Evolutionary conservation across 2,113 vertebrate genomes (phyloP).

Genomic region (Aplodontia rufa): DNA sequence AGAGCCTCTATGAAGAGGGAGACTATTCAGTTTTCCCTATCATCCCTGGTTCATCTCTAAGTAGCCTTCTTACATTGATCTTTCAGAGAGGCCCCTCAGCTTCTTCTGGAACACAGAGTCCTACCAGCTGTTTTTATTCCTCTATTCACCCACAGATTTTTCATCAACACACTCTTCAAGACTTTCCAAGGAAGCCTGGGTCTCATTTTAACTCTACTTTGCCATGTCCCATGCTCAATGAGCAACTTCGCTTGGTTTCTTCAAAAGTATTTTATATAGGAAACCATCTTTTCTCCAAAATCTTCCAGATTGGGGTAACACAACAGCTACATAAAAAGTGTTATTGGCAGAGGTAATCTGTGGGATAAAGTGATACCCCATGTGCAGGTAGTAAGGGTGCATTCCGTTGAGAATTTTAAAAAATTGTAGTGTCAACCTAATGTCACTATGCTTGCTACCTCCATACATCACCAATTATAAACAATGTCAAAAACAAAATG

Average conservation of each 20-base stretch:
- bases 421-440: too few species aligned
- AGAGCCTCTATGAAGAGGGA: background rate
- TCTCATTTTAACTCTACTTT: background rate
- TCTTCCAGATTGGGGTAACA: background rate
- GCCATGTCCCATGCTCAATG: rapidly evolving
- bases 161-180: background rate
- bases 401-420: too few species aligned
- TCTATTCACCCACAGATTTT: background rate
- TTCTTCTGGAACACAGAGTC: background rate
- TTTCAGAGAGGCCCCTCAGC: background rate
- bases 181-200: background rate
- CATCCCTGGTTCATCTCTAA: background rate
- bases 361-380: too few species aligned
- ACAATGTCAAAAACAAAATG: too few species aligned
- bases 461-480: too few species aligned
- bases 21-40: background rate
- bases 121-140: background rate
- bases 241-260: background rate
- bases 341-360: background rate
- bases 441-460: too few species aligned
- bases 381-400: too few species aligned
- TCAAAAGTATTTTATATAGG: background rate
- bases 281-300: background rate
- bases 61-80: background rate
- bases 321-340: background rate